Evolutionary conservation across 2,888 invertebrate genomes (phyloP), one percentile per base, ranked within the genome.

Genomic region (Morinoia aosen): DNA sequence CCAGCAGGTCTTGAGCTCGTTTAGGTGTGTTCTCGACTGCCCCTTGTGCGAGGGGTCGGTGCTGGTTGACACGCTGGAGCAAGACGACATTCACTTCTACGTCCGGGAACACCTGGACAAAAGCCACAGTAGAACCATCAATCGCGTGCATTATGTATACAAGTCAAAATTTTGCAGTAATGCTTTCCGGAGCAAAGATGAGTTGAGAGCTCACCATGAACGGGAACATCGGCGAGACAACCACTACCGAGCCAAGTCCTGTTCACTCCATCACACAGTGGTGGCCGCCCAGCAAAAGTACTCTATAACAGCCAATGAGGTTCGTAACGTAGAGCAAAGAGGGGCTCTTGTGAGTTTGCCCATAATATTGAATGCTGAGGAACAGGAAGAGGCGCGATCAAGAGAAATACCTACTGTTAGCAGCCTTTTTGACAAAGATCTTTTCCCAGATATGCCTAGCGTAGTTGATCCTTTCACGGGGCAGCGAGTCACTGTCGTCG

Each of bases 101-200:
- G 95, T 96, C 58, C 95, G 95, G 25, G 96, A 95, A n/a, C 96
- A 96, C 91, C 64, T 96, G 19, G 95, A 95, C 7, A 96, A 96
- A n/a, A 58, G 94, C 39, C 96, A 96, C 76, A 95, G 96, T 58
- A 95, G 96, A 58, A 96, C 95, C 12, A 96, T 96, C 56, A 96
- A 96, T 40, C 88, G 96, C 33, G 96, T 96, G 91, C 96, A 96
- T 61, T 96, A 96, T 91, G 96, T 96, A 33, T 96, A 96, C 91
- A 96, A 96, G 57, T 96, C 96, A 10, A 96, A 96, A 58, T 96
- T 96, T 91, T 96, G 96, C 94, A 96, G 96, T 48, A 96, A 96
- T 95, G 96, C 96, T n/a, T 96, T 96, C 95, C 95, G 96, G n/a
- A 96, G 96, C 40, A 96, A 96, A 95, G 96, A 96, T 61, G 96